Conservation (phyloP, 2,797 vertebrate genomes). For the Poeciliopsis turneri region DNA sequence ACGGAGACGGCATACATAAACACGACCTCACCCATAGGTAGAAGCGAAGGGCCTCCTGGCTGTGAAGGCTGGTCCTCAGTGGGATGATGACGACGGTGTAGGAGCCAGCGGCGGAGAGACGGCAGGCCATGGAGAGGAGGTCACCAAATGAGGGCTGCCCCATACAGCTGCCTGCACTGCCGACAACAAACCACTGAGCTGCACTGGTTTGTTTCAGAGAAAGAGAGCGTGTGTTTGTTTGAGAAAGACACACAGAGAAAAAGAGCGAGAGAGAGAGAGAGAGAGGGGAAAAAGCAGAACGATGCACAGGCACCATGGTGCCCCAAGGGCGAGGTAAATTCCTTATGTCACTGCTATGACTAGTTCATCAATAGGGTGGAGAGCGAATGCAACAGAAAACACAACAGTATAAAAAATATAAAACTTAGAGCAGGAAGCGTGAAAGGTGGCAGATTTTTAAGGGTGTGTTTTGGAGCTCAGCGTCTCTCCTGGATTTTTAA, state of each 20-base stretch:
- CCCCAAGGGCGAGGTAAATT: constrained; percentile 73
- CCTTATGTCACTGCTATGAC: constrained; percentile 76
- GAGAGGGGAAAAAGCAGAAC: constrained; percentile 31
- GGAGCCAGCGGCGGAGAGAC: constrained; percentile 56
- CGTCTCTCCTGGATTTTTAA: neutral
- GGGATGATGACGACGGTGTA: constrained; percentile 86
- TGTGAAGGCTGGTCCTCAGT: constrained; percentile 78
- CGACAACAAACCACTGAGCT: constrained; percentile 51
- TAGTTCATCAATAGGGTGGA: constrained; percentile 58
- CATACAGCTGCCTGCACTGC: constrained; percentile 46
- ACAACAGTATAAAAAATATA: neutral
- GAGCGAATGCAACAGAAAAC: constrained; percentile 13
- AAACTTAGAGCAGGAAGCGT: constrained; percentile 21
- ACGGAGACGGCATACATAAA: constrained; percentile 1
- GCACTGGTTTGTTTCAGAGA: constrained; percentile 36
- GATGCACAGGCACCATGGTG: constrained; percentile 48
- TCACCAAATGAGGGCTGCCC: constrained; percentile 39
- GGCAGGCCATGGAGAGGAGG: constrained; percentile 78
- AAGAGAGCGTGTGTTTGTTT: constrained; percentile 6
- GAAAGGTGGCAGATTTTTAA: neutral
- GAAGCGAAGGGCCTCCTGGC: constrained; percentile 81
- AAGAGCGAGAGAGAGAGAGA: constrained; percentile 12
- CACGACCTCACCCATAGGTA: constrained; percentile 82
- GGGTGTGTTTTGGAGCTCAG: neutral
- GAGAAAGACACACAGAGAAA: constrained; percentile 21